A percentile compares a stretch with the other conserved stretches of the same genome.
These are phyloP conservation scores for Melinopterus prodromus DNA, from an alignment of 2,888 invertebrate species.

Conservation along the genomic window DNA sequence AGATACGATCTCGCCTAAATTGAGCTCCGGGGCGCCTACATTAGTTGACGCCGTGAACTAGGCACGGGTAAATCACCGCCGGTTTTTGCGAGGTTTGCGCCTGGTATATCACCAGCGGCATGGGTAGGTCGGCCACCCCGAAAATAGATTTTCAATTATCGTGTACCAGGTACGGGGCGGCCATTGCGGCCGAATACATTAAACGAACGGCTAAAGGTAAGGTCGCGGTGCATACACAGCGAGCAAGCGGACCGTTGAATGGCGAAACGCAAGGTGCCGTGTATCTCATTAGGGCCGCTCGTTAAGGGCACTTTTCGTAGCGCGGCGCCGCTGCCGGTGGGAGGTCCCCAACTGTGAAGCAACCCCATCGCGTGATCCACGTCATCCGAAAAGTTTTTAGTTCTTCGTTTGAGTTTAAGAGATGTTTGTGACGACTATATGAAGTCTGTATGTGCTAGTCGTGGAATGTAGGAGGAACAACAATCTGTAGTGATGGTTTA, in stretches of 20 bases:
- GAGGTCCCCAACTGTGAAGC: not conserved
- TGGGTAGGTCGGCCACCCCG: not conserved
- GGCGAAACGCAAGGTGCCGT: not conserved
- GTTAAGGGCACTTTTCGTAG: constrained; percentile 4
- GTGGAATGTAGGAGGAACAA: no score
- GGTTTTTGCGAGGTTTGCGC: not conserved
- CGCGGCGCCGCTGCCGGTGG: not conserved
- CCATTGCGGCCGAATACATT: constrained; percentile 38
- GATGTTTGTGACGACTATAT: no score
- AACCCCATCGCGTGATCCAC: not conserved
- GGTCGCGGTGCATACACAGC: not conserved
- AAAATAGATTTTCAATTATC: constrained; percentile 46
- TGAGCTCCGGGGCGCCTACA: not conserved
- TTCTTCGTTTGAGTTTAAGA: no score
- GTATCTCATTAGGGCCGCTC: not conserved
- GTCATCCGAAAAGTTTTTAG: not conserved
- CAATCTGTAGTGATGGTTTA: no score
- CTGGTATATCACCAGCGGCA: not conserved
- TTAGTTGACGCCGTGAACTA: no score
- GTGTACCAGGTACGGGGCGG: constrained; percentile 44
- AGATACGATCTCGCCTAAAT: not conserved
- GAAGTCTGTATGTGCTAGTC: no score
- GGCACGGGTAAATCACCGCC: not conserved
- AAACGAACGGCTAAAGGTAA: constrained; percentile 46
- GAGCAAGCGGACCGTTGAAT: not conserved